A percentile compares a stretch with the other conserved stretches of the same genome.
Evolutionary conservation across 1,140 invertebrate species (phyloP).

Genomic region (Sarcophaga bullata): DNA sequence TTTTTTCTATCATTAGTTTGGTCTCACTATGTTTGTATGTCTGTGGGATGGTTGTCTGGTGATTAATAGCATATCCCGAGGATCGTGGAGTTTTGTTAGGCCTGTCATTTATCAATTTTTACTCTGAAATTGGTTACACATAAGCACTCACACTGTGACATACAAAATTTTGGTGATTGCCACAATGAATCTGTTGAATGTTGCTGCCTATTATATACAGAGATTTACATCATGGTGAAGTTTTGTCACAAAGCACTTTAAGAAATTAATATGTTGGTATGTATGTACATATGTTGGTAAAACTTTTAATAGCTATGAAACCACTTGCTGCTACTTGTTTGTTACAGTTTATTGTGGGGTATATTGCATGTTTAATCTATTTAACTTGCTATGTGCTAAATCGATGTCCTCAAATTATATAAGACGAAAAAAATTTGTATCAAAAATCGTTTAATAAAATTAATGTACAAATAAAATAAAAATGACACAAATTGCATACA

Average conservation of each 20-base stretch:
- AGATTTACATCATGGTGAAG: background rate
- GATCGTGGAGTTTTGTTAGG: slow-evolving; percentile 35
- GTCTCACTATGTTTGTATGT: background rate
- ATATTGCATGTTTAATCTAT: background rate
- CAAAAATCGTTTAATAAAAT: background rate
- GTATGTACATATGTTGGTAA: no score
- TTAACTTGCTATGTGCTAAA: background rate
- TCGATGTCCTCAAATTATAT: background rate
- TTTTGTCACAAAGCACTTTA: background rate
- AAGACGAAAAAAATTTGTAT: background rate
- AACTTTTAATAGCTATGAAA: no score
- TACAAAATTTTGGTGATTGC: background rate
- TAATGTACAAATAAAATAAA: slow-evolving; percentile 18
- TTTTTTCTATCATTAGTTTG: background rate
- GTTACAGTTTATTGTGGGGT: background rate
- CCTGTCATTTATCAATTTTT: slow-evolving; percentile 39
- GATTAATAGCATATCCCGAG: slow-evolving; percentile 11
- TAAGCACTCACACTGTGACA: background rate
- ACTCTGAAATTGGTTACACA: slow-evolving; percentile 28
- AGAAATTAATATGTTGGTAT: no score
- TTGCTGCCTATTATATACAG: background rate
- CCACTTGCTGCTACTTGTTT: background rate
- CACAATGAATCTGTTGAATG: no score
- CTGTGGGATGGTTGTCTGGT: background rate
- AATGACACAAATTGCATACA: background rate